Percentiles rank a stretch among this genome's conserved stretches.
Evolutionary conservation across 1,140 invertebrate genomes (phyloP).

Genomic region (Marisa cornuarietis): DNA sequence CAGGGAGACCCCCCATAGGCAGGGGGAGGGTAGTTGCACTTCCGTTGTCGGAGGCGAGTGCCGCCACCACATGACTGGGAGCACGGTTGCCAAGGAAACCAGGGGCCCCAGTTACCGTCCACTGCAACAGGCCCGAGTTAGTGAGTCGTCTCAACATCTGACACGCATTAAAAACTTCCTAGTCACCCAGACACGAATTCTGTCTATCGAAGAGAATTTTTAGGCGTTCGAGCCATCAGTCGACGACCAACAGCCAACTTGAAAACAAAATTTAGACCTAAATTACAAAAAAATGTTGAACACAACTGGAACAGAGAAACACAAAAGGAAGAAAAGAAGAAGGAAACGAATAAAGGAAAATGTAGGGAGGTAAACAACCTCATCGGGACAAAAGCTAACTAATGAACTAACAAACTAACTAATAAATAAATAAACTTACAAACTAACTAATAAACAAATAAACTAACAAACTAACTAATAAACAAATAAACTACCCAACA

Average conservation of each 20-base stretch:
- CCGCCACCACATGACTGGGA: conserved; percentile 51
- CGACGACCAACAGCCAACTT: no score
- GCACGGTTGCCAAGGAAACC: conserved; percentile 56
- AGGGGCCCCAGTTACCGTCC: conserved; percentile 60
- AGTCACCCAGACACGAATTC: no score
- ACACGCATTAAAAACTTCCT: not conserved
- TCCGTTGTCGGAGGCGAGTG: conserved; percentile 37
- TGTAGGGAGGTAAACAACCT: not conserved
- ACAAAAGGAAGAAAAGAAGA: no score
- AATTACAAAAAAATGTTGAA: no score
- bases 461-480: no score
- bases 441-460: not conserved
- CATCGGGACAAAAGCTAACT: not conserved
- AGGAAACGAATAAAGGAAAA: no score
- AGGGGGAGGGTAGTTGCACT: conserved; percentile 60
- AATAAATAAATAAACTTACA: not conserved
- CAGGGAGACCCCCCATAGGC: conserved; percentile 52
- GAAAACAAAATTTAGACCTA: no score
- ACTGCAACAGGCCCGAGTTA: conserved; percentile 38
- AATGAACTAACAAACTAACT: not conserved
- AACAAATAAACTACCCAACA: no score
- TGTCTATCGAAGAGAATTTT: no score
- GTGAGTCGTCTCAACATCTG: not conserved
- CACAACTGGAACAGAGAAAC: no score
- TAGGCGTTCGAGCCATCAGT: no score